Percentiles rank a stretch among this genome's conserved stretches.
phyloP scores from a whole-genome alignment of 2,888 invertebrate species.

The Nephrotoma guestfalica region DNA sequence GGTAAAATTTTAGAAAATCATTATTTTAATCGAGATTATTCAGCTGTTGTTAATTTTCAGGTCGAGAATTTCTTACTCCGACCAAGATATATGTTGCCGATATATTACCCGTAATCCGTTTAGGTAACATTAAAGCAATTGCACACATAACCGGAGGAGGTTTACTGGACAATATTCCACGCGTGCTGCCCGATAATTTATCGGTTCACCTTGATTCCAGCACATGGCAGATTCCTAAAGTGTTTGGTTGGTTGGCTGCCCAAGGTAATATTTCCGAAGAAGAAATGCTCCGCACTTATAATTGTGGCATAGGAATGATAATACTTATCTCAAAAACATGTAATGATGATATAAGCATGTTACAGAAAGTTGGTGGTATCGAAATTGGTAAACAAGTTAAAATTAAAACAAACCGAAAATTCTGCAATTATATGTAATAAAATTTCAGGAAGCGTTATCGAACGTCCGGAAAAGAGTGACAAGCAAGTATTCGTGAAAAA shows the following conservation, averaged over 20 bases:
- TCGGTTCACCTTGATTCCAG: conserved; percentile 54
- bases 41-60: conserved; percentile 24
- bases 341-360: background rate
- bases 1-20: conserved; percentile 31
- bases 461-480: background rate
- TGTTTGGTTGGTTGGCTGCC: conserved; percentile 81
- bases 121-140: conserved; percentile 63
- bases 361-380: background rate
- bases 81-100: conserved; percentile 75
- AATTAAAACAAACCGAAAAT: background rate
- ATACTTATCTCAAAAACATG: conserved; percentile 35
- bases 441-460: background rate
- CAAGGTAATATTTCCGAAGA: conserved; percentile 54
- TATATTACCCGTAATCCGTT: conserved; percentile 54
- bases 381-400: background rate
- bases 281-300: conserved; percentile 83
- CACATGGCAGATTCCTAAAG: conserved; percentile 55
- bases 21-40: conserved; percentile 5
- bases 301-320: conserved; percentile 88
- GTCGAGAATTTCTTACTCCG: conserved; percentile 69
- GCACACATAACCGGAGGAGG: conserved; percentile 95
- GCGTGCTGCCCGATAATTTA: conserved; percentile 57
- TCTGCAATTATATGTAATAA: background rate
- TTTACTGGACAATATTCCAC: conserved; percentile 71
- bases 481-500: background rate